A percentile compares a stretch with the other conserved stretches of the same genome.
Evolutionary conservation across 2,888 invertebrate species (phyloP).

Genomic region (Andrena minutula): DNA sequence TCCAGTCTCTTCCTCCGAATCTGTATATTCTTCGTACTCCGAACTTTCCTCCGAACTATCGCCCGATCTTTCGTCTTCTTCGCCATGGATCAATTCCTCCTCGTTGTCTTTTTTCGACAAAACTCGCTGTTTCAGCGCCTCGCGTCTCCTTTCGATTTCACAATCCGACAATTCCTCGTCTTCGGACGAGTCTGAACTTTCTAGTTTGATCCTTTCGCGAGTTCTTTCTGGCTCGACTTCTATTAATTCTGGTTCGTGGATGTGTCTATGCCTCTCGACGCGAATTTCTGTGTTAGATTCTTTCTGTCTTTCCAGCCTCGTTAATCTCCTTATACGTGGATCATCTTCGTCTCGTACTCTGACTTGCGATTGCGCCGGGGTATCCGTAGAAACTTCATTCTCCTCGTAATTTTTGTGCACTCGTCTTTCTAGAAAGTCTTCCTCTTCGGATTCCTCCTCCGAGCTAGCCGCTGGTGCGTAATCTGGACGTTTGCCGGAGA

Average conservation of each 20-base stretch:
- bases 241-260: conserved; percentile 90
- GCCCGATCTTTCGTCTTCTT: conserved; percentile 88
- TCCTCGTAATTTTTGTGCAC: conserved; percentile 83
- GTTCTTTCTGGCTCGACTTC: conserved; percentile 88
- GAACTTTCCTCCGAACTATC: conserved; percentile 89
- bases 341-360: conserved; percentile 89
- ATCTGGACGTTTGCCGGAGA: conserved; percentile 98
- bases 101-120: conserved; percentile 88
- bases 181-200: conserved; percentile 82
- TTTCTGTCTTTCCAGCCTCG: conserved; percentile 85
- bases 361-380: conserved; percentile 83
- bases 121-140: conserved; percentile 89
- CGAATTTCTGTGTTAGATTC: conserved; percentile 85
- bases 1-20: conserved; percentile 96
- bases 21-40: conserved; percentile 94
- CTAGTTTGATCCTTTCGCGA: conserved; percentile 85
- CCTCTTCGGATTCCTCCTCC: conserved; percentile 95
- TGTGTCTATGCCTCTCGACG: conserved; percentile 88
- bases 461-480: conserved; percentile 95
- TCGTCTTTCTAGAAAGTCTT: conserved; percentile 92
- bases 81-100: conserved; percentile 91
- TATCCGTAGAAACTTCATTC: conserved; percentile 83
- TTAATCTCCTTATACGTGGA: conserved; percentile 92
- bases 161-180: conserved; percentile 94
- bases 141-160: conserved; percentile 93